Base-by-base conservation (phyloP, 2,888 invertebrate genomes). In the Eristalinus aeneus region DNA sequence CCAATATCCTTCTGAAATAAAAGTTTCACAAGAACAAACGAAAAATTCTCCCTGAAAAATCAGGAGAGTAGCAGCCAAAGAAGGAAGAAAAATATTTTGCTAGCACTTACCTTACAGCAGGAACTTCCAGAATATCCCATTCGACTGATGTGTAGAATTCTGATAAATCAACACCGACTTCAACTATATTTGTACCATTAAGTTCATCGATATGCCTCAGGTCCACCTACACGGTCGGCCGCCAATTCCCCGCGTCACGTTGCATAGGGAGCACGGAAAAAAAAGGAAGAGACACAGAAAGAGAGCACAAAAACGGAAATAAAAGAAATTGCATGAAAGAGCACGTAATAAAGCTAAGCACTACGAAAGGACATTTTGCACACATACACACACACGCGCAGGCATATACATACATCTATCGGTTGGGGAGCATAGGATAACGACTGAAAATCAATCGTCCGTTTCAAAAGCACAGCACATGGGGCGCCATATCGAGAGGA, bases 61-160 rank as follows among this genome's bases (percentile, higher is more conserved):
- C 46, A 16, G 16, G 16, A n/a, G n/a, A n/a, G 3, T 12, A n/a
- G n/a, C 16, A n/a, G n/a, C 12, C 0, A n/a, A 1, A 16, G 16
- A 22, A 23, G 2, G 10, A 11, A 56, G 10, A 22, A 56, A 23
- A 23, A 22, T 11, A 11, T 56, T 22, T 54, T 56, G 27, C 31
- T 27, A 1, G n/a, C 16, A 91, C 92, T 93, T 92, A 97, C 97
- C 97, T 96, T 89, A 97, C 97, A 89, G 97, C 97, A 89, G 97
- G 98, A 91, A 98, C 99, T 94, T 98, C 97, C 88, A 99, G 94
- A 90, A 99, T 98, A 93, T 99, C 99, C 99, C 99, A 99, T 93
- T 99, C 99, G 74, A 99, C 99, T 87, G 98, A 98, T 95, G 97
- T 97, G 94, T 99, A 99, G 94, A 99, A 99, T 93, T 98, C 99